Base-by-base conservation (phyloP, 2,113 vertebrate species). In the Cyprinodon tularosa region DNA sequence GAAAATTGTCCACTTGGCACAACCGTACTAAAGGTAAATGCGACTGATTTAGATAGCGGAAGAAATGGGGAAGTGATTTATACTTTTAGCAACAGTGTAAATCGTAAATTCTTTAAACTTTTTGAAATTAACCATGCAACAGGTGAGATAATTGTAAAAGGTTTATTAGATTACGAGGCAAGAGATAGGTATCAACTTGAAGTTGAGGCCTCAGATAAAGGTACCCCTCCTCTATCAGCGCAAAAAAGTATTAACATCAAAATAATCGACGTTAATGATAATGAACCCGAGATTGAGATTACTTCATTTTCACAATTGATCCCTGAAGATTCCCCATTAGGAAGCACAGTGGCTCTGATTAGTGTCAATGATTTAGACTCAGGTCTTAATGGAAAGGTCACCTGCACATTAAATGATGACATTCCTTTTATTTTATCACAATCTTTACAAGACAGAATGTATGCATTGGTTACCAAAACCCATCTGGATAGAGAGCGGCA, bases 31-130 rank as follows among this genome's bases (percentile, higher is more conserved):
- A 84, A 87, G 40, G 87, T 95, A 0, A 93, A 93, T 69, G 93
- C 93, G 12, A 90, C 88, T 4, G 93, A 95, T 76, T 40, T 83
- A 42, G 94, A 94, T 62, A 87, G 92, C 0, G 83, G 93, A 1
- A 38, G 29, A 12, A 80, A 94, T 3, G 91, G 93, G 53, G 84
- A 93, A 0, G 37, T 94, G 0, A 48, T 86, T 61, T 95, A 91
- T 20, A 76, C 84, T 9, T 93, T 95, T 57, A 84, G 84, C 2
- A 90, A 81, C 0, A 85, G 77, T 62, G 59, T 92, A 0, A 81
- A 70, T 45, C 62, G 10, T n/a, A 85, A 53, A 1, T 2, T 91
- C 0, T 63, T 67, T 0, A 39, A 84, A 0, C 13, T 90, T 0
- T 94, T 94, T 86, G 38, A 76, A 1, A 81, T 94, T 0, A 77